Conservation (phyloP, 2,113 vertebrate species). For the Pampusana beccarii region DNA sequence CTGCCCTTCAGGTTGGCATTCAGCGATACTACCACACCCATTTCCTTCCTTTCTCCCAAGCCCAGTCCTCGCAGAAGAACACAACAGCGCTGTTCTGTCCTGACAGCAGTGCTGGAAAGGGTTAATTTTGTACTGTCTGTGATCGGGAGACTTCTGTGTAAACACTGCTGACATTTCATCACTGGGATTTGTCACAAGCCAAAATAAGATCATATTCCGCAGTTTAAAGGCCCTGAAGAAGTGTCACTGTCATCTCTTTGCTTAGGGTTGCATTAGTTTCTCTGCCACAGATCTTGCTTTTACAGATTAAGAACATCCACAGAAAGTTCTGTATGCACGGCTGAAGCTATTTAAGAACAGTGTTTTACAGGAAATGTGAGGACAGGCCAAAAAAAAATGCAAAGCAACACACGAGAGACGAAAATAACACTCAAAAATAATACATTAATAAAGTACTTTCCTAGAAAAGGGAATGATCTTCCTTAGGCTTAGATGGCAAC, state of each 20-base stretch:
- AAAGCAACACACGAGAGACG: not conserved
- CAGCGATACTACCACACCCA: not conserved
- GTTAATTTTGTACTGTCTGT: slow-evolving; percentile 7
- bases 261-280: slow-evolving; percentile 25
- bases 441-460: not conserved
- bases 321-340: slow-evolving; percentile 12
- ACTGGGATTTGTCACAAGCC: slow-evolving; percentile 45
- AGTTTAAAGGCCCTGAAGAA: slow-evolving; percentile 28
- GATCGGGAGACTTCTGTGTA: slow-evolving; percentile 2
- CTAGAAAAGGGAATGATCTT: not conserved
- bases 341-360: slow-evolving; percentile 27
- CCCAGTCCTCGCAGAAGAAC: not conserved
- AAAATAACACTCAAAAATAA: not conserved
- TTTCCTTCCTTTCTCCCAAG: not conserved
- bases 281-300: slow-evolving; percentile 20
- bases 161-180: slow-evolving; percentile 43
- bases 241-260: not conserved
- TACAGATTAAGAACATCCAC: slow-evolving; percentile 18
- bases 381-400: not conserved
- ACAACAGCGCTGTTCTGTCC: not conserved
- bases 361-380: not conserved
- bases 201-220: slow-evolving; percentile 14
- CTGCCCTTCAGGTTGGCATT: not conserved
- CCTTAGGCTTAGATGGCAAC: not conserved
- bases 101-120: not conserved